Evolutionary conservation across 2,113 vertebrate genomes (phyloP), one percentile per base, ranked within the genome.

Genomic region (Brachyhypopomus occidentalis): DNA sequence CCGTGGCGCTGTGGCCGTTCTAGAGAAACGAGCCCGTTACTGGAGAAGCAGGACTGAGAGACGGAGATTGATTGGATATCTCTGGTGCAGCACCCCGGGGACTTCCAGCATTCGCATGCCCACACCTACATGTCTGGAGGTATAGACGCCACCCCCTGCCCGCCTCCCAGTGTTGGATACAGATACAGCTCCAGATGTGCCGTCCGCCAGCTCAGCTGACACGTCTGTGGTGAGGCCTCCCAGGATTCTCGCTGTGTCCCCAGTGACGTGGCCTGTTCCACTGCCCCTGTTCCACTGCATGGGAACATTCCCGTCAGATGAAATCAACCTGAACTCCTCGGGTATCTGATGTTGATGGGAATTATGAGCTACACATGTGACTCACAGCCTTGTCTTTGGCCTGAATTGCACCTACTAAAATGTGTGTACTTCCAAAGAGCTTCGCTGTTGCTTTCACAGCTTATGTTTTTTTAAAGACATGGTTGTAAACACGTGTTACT

Each of bases 261-360:
- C 20, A 25, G 75, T 59, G 8, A 52, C 69, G 45, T 48, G 27
- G 25, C 34, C 27, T 72, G 66, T 56, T 71, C 36, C 71, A 63
- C 20, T 62, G 19, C 73, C 30, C 22, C 20, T n/a, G n/a, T n/a
- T 71, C 12, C 6, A 45, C 41, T 5, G 9, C 9, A 52, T 73
- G 58, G 69, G 80, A 80, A 58, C 11, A 75, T 58, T 63, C 27
- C 22, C 30, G 52, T 66, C 66, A 63, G 77, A 71, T 80, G 67
- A 64, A 64, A 72, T 76, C 27, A 64, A 41, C 62, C 41, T 1
- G 20, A 72, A 58, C 23, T 16, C 30, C 59, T 12, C 36, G 52
- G 52, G 41, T 63, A 45, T 48, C 16, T 25, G 19, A 67, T 19
- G 62, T 1, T 78, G n/a, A 67, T 59, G 11, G 78, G 56, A 79